Percentiles rank a stretch among this genome's conserved stretches.
Evolutionary conservation across 2,113 vertebrate species (phyloP).

Genomic region (Clarias macrocephalus): DNA sequence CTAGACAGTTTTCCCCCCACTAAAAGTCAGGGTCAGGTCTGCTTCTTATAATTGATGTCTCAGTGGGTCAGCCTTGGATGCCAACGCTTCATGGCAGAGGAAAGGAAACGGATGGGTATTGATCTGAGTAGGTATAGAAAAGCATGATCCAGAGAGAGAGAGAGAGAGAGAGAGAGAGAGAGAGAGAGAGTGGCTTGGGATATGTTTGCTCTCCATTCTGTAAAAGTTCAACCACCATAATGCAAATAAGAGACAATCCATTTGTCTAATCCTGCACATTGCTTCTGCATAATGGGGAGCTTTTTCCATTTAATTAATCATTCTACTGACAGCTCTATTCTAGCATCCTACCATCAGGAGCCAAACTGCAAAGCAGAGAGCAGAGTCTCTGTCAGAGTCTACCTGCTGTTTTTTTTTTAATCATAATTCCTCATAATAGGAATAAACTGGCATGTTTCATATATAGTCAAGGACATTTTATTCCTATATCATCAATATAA

Average conservation of each 20-base stretch:
- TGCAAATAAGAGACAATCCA: conserved; percentile 36
- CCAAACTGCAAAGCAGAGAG: conserved; percentile 16
- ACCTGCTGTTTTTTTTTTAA: conserved; percentile 6
- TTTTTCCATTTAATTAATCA: conserved; percentile 44
- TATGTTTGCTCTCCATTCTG: conserved; percentile 37
- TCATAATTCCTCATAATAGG: neutral
- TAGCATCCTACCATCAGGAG: conserved; percentile 14
- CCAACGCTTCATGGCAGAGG: conserved; percentile 32
- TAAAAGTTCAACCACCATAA: conserved; percentile 38
- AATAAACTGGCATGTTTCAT: conserved; percentile 9
- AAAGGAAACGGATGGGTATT: conserved; percentile 35
- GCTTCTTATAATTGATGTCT: conserved; percentile 46
- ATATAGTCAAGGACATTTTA: neutral
- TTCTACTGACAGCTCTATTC: conserved; percentile 37
- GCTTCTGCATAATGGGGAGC: conserved; percentile 46
- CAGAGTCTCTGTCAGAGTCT: conserved; percentile 21
- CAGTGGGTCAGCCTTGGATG: conserved; percentile 34
- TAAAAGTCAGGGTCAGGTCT: conserved; percentile 34
- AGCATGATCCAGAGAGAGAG: neutral
- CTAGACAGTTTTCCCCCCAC: neutral
- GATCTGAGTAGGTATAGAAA: conserved; percentile 34
- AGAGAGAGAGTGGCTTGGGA: neutral
- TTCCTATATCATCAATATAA: neutral
- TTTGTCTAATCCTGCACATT: conserved; percentile 37
- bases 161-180: neutral